Percentiles rank a stretch among this genome's conserved stretches.
Conservation (phyloP, 2,797 vertebrate species). For the Zalophus californianus region DNA sequence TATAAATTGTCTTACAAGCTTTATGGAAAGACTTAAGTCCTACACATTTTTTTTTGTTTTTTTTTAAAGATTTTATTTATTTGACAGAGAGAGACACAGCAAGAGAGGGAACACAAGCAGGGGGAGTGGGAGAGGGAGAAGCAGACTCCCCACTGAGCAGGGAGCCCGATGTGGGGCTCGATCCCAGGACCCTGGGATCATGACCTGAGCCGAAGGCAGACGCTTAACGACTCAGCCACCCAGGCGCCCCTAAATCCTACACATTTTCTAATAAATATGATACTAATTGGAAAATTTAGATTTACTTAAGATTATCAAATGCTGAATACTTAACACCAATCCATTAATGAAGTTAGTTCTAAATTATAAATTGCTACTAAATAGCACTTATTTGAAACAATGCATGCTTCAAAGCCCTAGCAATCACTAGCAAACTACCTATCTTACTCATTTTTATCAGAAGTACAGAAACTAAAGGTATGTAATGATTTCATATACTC, state of each 20-base stretch:
- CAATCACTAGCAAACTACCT: background rate
- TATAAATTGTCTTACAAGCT: background rate
- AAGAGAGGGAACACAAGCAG: too few species aligned
- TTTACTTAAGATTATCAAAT: constrained; percentile 8
- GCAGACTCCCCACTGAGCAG: too few species aligned
- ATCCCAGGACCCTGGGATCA: too few species aligned
- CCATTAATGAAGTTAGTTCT: background rate
- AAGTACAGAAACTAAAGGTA: background rate
- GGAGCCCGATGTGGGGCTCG: too few species aligned
- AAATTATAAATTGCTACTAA: background rate
- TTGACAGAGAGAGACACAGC: too few species aligned
- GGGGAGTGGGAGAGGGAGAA: too few species aligned
- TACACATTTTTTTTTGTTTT: background rate
- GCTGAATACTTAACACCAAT: background rate
- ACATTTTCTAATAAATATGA: background rate
- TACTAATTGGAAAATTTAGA: background rate
- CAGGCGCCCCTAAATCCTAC: background rate
- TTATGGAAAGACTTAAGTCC: background rate
- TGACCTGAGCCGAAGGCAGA: too few species aligned
- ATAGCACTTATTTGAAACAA: background rate
- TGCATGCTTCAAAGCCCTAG: background rate
- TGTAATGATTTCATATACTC: background rate
- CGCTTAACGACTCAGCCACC: too few species aligned
- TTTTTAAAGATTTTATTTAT: too few species aligned
- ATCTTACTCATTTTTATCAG: background rate